Percentiles rank a stretch among this genome's conserved stretches.
These are phyloP conservation scores for Drosophila phalerata DNA, from an alignment of 2,888 invertebrate species.

Conservation along the genomic window DNA sequence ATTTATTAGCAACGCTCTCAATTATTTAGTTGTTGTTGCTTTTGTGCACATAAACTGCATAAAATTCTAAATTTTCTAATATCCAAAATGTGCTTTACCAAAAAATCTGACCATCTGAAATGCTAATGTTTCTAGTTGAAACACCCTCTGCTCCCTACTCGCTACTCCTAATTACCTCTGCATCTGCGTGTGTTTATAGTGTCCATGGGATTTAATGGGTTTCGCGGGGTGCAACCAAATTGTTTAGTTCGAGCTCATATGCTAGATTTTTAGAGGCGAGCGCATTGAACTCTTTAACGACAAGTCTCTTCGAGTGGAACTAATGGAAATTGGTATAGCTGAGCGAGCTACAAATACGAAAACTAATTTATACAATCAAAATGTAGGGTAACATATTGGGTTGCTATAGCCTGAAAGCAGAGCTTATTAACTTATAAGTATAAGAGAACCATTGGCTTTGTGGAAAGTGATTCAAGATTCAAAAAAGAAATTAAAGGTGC, in stretches of 20 bases:
- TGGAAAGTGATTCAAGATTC: no score
- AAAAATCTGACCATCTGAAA: conserved; percentile 37
- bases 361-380: conserved; percentile 23
- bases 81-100: conserved; percentile 13
- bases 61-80: conserved; percentile 53
- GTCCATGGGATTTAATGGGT: conserved; percentile 7
- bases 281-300: conserved; percentile 61
- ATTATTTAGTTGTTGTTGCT: conserved; percentile 40
- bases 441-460: not conserved
- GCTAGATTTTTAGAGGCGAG: conserved; percentile 43
- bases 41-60: conserved; percentile 56
- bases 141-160: conserved; percentile 1
- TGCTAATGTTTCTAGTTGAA: conserved; percentile 15
- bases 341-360: conserved; percentile 32
- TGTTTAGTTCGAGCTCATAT: conserved; percentile 31
- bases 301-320: conserved; percentile 68
- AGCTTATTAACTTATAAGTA: not conserved
- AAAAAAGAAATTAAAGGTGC: no score
- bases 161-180: conserved; percentile 45
- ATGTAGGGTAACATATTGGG: conserved; percentile 16
- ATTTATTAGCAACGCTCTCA: conserved; percentile 51
- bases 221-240: conserved; percentile 9
- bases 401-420: not conserved
- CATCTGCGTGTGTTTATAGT: conserved; percentile 42
- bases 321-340: conserved; percentile 58